Percentiles rank a stretch among this genome's conserved stretches.
Evolutionary conservation across 2,113 vertebrate species (phyloP).

Genomic region (Mesitornis unicolor): DNA sequence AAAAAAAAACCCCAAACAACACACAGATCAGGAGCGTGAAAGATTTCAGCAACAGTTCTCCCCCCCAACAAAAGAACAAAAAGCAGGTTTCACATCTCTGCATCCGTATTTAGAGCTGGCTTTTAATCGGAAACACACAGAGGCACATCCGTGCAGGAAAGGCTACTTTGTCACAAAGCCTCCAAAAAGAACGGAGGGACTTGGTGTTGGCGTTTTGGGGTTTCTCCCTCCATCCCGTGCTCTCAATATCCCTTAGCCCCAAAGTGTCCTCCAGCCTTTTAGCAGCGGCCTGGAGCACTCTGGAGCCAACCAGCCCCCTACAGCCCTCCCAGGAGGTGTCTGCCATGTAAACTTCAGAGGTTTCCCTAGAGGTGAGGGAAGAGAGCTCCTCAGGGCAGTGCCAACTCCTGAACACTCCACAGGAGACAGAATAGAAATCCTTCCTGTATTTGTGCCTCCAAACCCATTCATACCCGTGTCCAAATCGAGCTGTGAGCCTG

Average conservation of each 20-base stretch:
- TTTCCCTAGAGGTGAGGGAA: neutral
- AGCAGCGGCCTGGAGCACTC: neutral
- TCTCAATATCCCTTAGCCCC: neutral
- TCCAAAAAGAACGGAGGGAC: neutral
- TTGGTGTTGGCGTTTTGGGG: neutral
- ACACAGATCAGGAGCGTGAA: neutral
- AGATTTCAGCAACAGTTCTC: neutral
- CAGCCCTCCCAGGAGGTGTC: neutral
- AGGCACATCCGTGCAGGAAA: neutral
- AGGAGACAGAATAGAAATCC: neutral
- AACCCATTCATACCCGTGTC: neutral
- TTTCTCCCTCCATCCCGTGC: neutral
- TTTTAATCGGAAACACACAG: neutral
- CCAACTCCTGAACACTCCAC: neutral
- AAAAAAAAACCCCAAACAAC: neutral
- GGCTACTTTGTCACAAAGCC: neutral
- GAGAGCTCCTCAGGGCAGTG: neutral
- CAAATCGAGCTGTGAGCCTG: neutral
- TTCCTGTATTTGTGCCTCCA: neutral
- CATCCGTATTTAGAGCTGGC: neutral
- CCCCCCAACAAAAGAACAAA: neutral
- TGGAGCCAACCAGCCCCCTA: neutral
- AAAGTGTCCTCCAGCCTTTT: neutral
- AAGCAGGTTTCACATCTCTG: neutral
- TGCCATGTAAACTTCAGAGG: neutral